Evolutionary conservation across 2,888 invertebrate genomes (phyloP).

Genomic region (Standfussiana lucernea): DNA sequence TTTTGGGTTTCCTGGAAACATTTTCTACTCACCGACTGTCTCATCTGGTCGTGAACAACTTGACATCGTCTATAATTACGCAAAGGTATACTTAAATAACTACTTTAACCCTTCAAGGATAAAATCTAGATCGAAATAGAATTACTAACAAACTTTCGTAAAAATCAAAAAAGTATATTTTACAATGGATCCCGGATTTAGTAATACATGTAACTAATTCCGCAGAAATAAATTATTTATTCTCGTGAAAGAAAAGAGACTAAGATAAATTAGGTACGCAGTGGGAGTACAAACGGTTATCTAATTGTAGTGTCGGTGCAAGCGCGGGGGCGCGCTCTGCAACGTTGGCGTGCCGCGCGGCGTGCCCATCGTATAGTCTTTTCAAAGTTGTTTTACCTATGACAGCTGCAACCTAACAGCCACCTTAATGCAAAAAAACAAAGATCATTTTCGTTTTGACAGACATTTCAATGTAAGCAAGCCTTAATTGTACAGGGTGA

Average conservation of each 20-base stretch:
- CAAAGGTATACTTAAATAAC: not conserved
- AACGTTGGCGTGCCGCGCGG: slow-evolving; percentile 23
- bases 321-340: slow-evolving; percentile 15
- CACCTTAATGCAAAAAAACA: not conserved
- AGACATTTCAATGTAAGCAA: not conserved
- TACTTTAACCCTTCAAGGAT: not conserved
- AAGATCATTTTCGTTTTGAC: not conserved
- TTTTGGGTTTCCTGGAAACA: not conserved
- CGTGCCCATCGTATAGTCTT: slow-evolving; percentile 6
- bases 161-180: not conserved
- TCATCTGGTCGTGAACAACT: not conserved
- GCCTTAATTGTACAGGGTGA: not conserved
- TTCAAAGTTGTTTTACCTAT: not conserved
- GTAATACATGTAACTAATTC: slow-evolving; percentile 10
- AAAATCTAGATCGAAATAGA: not conserved
- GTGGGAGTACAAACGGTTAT: slow-evolving; percentile 54
- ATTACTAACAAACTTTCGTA: slow-evolving; percentile 7
- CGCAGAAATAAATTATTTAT: slow-evolving; percentile 27
- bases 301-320: slow-evolving; percentile 57
- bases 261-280: slow-evolving; percentile 50
- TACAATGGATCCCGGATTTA: slow-evolving; percentile 1
- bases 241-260: slow-evolving; percentile 31
- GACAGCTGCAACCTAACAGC: not conserved
- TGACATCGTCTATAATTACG: slow-evolving; percentile 1
- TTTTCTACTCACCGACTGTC: not conserved